Evolutionary conservation across 2,888 invertebrate species (phyloP).

Genomic region (Synanthedon vespiformis): DNA sequence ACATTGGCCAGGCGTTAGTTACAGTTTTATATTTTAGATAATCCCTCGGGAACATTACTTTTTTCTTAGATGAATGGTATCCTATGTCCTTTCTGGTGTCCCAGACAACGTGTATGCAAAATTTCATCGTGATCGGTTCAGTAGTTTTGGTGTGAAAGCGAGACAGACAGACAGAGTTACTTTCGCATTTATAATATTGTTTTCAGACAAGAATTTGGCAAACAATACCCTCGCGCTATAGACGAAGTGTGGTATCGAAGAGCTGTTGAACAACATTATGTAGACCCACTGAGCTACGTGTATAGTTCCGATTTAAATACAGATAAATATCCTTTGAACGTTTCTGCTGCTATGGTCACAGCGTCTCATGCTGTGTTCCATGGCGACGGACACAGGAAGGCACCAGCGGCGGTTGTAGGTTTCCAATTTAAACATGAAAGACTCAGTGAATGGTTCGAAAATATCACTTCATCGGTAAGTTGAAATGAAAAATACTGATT

Average conservation of each 20-base stretch:
- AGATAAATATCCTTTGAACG: conserved; percentile 59
- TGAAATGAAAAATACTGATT: neutral
- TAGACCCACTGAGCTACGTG: conserved; percentile 83
- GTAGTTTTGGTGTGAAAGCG: too few relatives aligned
- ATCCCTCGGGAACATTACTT: too few relatives aligned
- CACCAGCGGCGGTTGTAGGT: conserved; percentile 78
- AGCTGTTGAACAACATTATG: conserved; percentile 87
- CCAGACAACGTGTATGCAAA: too few relatives aligned
- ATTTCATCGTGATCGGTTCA: too few relatives aligned
- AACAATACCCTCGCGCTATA: conserved; percentile 80
- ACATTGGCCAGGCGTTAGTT: too few relatives aligned
- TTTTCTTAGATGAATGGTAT: too few relatives aligned
- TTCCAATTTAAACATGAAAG: conserved; percentile 86
- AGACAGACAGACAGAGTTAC: too few relatives aligned
- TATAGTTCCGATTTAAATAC: conserved; percentile 68
- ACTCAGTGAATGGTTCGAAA: conserved; percentile 81
- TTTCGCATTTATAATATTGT: neutral
- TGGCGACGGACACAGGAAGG: conserved; percentile 67
- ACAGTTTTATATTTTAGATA: too few relatives aligned
- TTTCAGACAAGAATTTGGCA: conserved; percentile 77
- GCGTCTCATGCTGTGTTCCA: conserved; percentile 88
- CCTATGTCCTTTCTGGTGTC: too few relatives aligned
- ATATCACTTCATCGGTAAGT: conserved; percentile 81
- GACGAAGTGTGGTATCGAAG: conserved; percentile 92
- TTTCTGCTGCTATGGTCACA: conserved; percentile 80